Evolutionary conservation across 2,797 vertebrate genomes (phyloP).

Genomic region (Potorous gilbertii): DNA sequence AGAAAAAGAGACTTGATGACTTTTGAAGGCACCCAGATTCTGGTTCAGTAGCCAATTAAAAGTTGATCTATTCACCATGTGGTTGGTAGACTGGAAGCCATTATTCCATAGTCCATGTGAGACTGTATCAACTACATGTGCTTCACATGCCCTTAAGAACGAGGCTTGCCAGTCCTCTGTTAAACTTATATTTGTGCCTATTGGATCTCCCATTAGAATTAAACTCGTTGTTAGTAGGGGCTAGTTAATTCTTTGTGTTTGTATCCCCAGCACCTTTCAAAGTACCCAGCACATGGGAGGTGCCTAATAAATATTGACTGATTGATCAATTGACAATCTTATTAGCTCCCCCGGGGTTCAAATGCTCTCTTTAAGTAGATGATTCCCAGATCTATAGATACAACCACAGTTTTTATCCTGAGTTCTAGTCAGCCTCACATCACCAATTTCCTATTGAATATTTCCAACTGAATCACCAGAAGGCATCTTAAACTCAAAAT

Average conservation of each 20-base stretch:
- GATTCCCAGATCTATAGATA: neutral
- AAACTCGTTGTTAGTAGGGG: neutral
- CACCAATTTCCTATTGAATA: neutral
- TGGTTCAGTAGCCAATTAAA: neutral
- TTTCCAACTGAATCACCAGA: neutral
- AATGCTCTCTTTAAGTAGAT: neutral
- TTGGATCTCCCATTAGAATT: neutral
- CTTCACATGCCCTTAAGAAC: neutral
- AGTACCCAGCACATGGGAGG: neutral
- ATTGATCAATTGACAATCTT: neutral
- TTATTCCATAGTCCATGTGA: slow-evolving; percentile 9
- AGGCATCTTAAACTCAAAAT: neutral
- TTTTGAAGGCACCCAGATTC: neutral
- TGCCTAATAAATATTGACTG: neutral
- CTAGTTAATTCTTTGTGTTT: neutral
- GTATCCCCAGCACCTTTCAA: neutral
- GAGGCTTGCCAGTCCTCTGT: neutral
- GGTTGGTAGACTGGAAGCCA: neutral
- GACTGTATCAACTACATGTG: neutral
- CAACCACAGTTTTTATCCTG: neutral
- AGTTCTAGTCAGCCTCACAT: neutral
- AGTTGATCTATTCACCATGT: neutral
- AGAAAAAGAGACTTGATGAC: neutral
- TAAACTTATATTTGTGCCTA: neutral
- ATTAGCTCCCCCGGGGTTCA: neutral